Conservation (phyloP, 2,797 vertebrate genomes). For the Sphenopsis melanotis region DNA sequence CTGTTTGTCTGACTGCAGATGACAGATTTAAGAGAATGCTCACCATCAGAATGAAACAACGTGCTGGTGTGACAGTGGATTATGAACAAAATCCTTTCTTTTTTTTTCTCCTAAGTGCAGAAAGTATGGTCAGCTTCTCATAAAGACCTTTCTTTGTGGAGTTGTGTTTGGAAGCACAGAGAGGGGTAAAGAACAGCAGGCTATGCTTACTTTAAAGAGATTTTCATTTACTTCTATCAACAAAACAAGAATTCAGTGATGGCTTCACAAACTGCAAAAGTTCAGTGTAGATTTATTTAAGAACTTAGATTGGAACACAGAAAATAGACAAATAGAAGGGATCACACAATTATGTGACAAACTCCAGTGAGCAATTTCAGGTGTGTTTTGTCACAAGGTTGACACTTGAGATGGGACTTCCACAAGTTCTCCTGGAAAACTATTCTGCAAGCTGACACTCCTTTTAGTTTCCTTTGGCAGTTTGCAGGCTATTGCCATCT, state of each 20-base stretch:
- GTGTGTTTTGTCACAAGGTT: not conserved
- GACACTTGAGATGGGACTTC: not conserved
- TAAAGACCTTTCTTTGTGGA: not conserved
- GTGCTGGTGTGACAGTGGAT: not conserved
- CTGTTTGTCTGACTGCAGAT: constrained; percentile 23
- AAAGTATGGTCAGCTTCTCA: not conserved
- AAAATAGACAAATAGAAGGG: not conserved
- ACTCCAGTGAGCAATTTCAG: not conserved
- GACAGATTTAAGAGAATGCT: constrained; percentile 18
- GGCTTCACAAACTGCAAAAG: not conserved
- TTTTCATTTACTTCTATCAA: not conserved
- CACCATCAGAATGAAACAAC: not conserved
- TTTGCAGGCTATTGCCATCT: not conserved
- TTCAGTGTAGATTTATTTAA: not conserved
- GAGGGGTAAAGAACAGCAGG: not conserved
- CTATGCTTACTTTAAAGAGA: not conserved
- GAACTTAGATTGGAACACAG: not conserved
- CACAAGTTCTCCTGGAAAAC: not conserved
- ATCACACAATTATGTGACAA: not conserved
- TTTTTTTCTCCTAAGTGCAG: not conserved
- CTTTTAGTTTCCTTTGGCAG: not conserved
- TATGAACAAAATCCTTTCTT: not conserved
- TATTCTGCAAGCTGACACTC: not conserved
- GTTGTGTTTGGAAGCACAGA: not conserved
- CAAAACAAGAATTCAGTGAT: not conserved